Evolutionary conservation across 1,140 invertebrate species (phyloP), one percentile per base, ranked within the genome.

Genomic region (Hirudo medicinalis): DNA sequence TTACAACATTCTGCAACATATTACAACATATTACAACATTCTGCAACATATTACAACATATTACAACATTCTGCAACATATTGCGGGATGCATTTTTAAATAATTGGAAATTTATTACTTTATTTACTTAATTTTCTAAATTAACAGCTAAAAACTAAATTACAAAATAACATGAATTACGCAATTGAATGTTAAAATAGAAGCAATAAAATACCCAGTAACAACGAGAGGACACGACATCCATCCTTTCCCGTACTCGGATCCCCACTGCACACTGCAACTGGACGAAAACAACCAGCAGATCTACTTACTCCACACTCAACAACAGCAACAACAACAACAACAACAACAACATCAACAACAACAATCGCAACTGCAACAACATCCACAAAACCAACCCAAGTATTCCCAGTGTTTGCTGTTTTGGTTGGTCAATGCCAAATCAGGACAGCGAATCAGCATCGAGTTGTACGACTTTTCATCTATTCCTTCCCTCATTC

Each of bases 401-500:
- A 49, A 49, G 43, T 17, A 49, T 11, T 32, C 22, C 11, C 57
- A 63, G 20, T 32, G 22, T 22, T 63, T 13, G 22, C 22, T 63
- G 11, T 25, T 32, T 22, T 63, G 57, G 57, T 15, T 25, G 57
- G 57, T 63, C 29, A 25, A 22, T 32, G 57, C 57, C 11, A 63
- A 63, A 13, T 32, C 57, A 63, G 57, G 57, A 25, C 57, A 63
- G 29, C 57, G 57, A 63, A 63, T 63, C 57, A 63, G 57, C 57
- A 32, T 63, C 22, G 57, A 63, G 57, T 63, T 63, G 57, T 63
- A 25, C 57, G 57, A 63, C 57, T 63, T 63, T n/a, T 63, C 57
- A 11, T 63, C 29, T 11, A 63, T 63, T 32, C 22, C 22, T 13
- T 22, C 57, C 57, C 57, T 63, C 22, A 22, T 63, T 63, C 57